Conservation (phyloP, 2,888 invertebrate species). For the Sinodicranocentrus sp. region DNA sequence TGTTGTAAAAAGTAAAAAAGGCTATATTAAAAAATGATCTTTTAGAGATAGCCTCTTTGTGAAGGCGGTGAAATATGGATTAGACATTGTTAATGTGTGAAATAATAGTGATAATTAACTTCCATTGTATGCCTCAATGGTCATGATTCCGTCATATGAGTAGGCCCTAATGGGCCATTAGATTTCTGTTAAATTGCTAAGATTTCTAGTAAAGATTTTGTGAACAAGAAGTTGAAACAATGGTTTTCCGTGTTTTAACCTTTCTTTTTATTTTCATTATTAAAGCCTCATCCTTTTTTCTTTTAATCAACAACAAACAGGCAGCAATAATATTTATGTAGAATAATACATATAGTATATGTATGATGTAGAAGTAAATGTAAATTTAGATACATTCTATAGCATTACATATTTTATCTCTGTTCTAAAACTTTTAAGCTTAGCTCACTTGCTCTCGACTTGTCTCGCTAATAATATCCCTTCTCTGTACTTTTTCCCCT, state of each 20-base stretch:
- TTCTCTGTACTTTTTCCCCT: no score
- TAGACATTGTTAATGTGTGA: not conserved
- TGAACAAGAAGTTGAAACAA: not conserved
- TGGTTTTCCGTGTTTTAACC: constrained; percentile 35
- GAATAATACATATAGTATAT: constrained; percentile 17
- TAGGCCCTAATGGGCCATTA: no score
- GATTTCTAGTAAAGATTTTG: constrained; percentile 5
- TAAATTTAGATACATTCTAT: not conserved
- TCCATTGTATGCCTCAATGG: no score
- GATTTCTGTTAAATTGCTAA: no score
- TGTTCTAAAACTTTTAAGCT: not conserved
- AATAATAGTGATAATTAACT: not conserved
- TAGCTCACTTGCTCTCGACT: constrained; percentile 28
- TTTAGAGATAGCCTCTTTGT: not conserved
- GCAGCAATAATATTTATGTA: constrained; percentile 25
- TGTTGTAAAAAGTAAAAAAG: not conserved
- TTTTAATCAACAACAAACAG: constrained; percentile 29
- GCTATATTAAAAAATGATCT: not conserved
- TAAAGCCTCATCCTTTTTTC: constrained; percentile 45
- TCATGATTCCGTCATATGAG: no score
- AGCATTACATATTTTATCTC: not conserved
- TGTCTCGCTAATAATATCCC: not conserved
- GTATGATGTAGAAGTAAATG: not conserved
- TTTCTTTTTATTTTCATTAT: constrained; percentile 37
- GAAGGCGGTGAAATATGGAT: not conserved